These are phyloP conservation scores for Rhinolophus ferrumequinum DNA, from an alignment of 2,113 vertebrate species.

Conservation along the genomic window DNA sequence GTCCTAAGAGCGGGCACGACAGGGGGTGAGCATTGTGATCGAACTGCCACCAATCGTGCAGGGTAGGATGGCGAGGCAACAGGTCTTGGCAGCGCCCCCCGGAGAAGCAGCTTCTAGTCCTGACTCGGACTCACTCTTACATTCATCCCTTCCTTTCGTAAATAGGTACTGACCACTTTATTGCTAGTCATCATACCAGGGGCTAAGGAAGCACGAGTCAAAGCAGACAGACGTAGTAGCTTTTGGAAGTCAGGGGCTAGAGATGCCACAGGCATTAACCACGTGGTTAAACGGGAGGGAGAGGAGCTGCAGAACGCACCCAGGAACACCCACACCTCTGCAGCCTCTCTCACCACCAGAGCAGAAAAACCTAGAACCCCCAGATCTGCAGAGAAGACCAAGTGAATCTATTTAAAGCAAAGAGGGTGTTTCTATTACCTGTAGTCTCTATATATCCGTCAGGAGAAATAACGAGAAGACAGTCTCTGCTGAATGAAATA, in stretches of 20 bases:
- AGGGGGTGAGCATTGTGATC: background rate
- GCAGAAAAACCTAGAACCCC: no score
- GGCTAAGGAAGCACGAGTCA: background rate
- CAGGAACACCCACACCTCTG: background rate
- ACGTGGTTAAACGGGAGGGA: no score
- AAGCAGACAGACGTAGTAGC: background rate
- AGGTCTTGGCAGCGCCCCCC: background rate
- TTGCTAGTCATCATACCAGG: no score
- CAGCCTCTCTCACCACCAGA: background rate
- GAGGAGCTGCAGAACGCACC: no score
- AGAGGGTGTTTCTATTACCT: background rate
- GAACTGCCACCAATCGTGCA: accelerated
- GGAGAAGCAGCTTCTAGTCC: background rate
- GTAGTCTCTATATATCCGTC: background rate
- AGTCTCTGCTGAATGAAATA: background rate
- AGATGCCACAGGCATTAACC: background rate
- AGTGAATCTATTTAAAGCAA: background rate
- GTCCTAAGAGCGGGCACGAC: background rate
- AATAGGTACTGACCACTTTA: background rate
- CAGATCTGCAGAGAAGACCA: background rate
- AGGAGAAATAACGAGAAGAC: background rate
- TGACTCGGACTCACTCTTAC: background rate
- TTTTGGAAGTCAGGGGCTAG: background rate
- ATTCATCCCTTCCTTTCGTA: accelerated
- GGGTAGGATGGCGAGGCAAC: accelerated